Conservation (phyloP, 2,888 invertebrate species). For the Lamellibrachia satsuma region DNA sequence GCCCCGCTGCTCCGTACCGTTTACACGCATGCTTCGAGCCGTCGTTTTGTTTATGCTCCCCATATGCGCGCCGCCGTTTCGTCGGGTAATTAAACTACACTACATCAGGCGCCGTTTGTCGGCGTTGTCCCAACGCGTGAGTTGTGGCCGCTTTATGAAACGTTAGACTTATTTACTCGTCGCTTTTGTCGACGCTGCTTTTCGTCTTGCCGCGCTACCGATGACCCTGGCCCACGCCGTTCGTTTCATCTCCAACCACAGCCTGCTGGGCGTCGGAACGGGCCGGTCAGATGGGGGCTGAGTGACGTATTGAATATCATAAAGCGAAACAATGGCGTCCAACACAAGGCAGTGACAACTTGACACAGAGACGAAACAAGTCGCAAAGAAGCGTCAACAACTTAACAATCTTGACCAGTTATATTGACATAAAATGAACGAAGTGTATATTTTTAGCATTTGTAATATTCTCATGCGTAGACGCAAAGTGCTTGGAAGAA, state of each 20-base stretch:
- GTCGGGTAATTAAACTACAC: neutral
- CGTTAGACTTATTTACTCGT: neutral
- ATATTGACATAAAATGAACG: too few species aligned
- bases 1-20: neutral
- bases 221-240: neutral
- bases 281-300: neutral
- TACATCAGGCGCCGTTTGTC: neutral
- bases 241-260: neutral
- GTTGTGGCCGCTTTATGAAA: conserved; percentile 17
- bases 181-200: neutral
- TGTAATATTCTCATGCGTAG: too few species aligned
- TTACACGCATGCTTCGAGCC: neutral
- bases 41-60: neutral
- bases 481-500: too few species aligned
- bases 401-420: neutral
- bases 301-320: conserved; percentile 5
- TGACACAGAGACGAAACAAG: neutral
- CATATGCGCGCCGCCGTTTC: conserved; percentile 1
- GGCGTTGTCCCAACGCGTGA: neutral
- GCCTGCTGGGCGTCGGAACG: neutral
- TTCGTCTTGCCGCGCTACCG: neutral
- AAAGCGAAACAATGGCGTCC: neutral
- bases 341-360: neutral
- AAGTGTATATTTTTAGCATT: too few species aligned
- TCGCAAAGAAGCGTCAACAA: neutral